Percentiles rank a stretch among this genome's conserved stretches.
Conservation (phyloP, 2,113 vertebrate genomes). For the Meleagris gallopavo region DNA sequence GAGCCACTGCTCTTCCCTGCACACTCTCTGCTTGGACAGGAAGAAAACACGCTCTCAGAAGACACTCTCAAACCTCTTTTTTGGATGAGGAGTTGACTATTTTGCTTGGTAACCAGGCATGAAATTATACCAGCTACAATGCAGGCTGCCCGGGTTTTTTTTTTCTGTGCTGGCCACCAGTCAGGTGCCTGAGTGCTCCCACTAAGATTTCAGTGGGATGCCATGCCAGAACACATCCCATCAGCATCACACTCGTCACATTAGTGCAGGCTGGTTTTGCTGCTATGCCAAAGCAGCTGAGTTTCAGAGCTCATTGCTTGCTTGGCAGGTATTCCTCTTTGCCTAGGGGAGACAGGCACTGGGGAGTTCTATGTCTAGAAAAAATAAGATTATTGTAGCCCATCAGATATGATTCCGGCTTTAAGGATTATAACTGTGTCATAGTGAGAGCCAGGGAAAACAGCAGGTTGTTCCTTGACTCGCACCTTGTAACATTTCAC, state of each 20-base stretch:
- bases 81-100: not conserved
- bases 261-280: not conserved
- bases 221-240: not conserved
- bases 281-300: not conserved
- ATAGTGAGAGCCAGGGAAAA: not conserved
- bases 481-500: not conserved
- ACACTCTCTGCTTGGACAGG: slow-evolving; percentile 12
- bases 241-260: not conserved
- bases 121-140: slow-evolving; percentile 7
- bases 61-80: not conserved
- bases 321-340: slow-evolving; percentile 37
- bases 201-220: not conserved
- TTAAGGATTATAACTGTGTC: not conserved
- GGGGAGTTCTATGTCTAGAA: not conserved
- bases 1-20: slow-evolving; percentile 5
- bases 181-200: not conserved
- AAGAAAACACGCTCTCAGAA: slow-evolving; percentile 24
- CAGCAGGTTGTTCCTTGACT: not conserved
- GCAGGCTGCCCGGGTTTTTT: not conserved
- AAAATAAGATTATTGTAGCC: slow-evolving; percentile 28
- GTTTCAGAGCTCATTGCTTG: not conserved
- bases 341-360: not conserved
- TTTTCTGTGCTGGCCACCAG: not conserved
- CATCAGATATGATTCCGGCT: slow-evolving; percentile 34
- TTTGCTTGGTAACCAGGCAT: slow-evolving; percentile 5